Evolutionary conservation across 2,888 invertebrate genomes (phyloP).

Genomic region (Xanthorhoe designata): DNA sequence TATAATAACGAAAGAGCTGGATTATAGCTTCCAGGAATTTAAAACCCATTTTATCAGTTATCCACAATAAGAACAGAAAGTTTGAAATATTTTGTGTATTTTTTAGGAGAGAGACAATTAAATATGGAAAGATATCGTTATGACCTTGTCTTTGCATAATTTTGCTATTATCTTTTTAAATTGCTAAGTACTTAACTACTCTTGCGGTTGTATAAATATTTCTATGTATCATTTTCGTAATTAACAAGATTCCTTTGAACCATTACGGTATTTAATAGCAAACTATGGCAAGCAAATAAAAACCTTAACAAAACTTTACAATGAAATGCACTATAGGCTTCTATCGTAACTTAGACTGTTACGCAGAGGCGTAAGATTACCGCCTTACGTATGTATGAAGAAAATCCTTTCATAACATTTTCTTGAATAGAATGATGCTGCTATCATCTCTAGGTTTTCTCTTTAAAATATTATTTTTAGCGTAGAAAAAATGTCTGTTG

Average conservation of each 20-base stretch:
- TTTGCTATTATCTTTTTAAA: too few species aligned
- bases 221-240: neutral
- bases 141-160: too few species aligned
- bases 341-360: constrained; percentile 34
- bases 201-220: too few species aligned
- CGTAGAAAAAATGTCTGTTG: constrained; percentile 2
- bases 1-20: constrained; percentile 9
- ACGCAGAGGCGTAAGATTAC: constrained; percentile 40
- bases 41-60: neutral
- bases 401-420: constrained; percentile 38
- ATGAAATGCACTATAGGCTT: constrained; percentile 25
- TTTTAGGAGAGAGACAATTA: neutral
- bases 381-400: constrained; percentile 42
- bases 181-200: too few species aligned
- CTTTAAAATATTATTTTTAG: constrained; percentile 2
- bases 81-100: neutral
- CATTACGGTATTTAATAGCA: neutral
- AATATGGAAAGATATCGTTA: too few species aligned
- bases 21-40: constrained; percentile 13
- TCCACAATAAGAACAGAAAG: too few species aligned
- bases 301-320: neutral
- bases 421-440: constrained; percentile 34
- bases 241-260: neutral
- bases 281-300: neutral
- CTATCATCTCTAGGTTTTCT: constrained; percentile 30